Evolutionary conservation across 2,888 invertebrate species (phyloP).

Genomic region (Zelleria hepariella): DNA sequence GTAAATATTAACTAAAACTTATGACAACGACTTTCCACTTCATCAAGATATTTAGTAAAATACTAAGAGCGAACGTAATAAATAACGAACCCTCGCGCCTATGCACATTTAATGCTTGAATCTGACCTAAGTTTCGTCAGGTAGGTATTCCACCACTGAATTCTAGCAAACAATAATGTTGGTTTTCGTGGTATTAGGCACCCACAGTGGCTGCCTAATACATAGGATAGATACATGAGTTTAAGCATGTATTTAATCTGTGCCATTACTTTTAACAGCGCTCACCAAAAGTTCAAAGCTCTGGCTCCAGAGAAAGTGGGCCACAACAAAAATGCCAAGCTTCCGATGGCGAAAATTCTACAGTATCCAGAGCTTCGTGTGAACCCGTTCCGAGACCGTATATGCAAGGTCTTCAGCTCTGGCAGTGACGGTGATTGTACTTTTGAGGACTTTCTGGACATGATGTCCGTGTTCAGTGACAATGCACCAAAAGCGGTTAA

Average conservation of each 20-base stretch:
- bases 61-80: too few species aligned
- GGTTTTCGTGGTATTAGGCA: too few species aligned
- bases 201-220: too few species aligned
- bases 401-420: conserved; percentile 92
- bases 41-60: too few species aligned
- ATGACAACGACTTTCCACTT: background rate
- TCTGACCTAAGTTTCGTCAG: too few species aligned
- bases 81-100: too few species aligned
- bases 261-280: conserved; percentile 66
- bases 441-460: conserved; percentile 96
- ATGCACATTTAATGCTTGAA: too few species aligned
- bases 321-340: conserved; percentile 88
- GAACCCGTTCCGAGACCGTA: conserved; percentile 92
- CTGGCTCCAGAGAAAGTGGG: conserved; percentile 92
- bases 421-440: conserved; percentile 92
- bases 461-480: conserved; percentile 97
- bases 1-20: conserved; percentile 36
- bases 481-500: conserved; percentile 92
- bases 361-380: conserved; percentile 90
- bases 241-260: background rate
- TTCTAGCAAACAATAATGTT: too few species aligned
- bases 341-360: conserved; percentile 87
- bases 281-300: conserved; percentile 91
- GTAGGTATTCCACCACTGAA: too few species aligned
- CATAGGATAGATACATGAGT: too few species aligned